A percentile compares a stretch with the other conserved stretches of the same genome.
These are phyloP conservation scores for Rhopilema esculentum DNA, from an alignment of 30 jellyfish, hydroid and myxozoan genomes.

Conservation along the genomic window DNA sequence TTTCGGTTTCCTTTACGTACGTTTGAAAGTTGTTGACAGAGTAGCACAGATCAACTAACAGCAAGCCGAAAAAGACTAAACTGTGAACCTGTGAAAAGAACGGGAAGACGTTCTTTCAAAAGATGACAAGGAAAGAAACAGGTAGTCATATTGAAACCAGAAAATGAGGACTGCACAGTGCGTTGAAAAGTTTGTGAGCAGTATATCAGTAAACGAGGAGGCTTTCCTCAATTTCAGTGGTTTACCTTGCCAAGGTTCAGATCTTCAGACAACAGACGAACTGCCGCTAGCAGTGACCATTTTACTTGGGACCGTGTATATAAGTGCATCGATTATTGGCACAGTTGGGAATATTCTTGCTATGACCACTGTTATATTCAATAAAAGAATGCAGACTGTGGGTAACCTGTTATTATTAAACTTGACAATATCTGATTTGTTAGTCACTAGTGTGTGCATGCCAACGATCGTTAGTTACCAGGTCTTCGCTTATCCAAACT, in stretches of 20 bases:
- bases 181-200: constrained; percentile 42
- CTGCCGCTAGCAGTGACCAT: constrained; percentile 27
- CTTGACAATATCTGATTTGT: constrained; percentile 54
- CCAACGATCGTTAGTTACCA: constrained; percentile 63
- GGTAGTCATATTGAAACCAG: not conserved
- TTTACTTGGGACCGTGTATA: constrained; percentile 53
- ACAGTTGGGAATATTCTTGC: constrained; percentile 66
- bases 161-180: constrained; percentile 41
- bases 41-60: not conserved
- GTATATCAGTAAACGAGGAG: constrained; percentile 59
- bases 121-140: not conserved
- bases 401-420: constrained; percentile 54
- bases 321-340: constrained; percentile 53
- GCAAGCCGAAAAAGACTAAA: not conserved
- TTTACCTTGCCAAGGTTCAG: not conserved
- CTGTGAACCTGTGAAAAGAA: not conserved
- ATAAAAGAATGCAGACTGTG: constrained; percentile 63
- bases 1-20: not conserved
- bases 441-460: constrained; percentile 74
- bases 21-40: not conserved
- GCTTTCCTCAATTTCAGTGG: not conserved
- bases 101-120: not conserved
- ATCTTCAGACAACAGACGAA: constrained; percentile 28
- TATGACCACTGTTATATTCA: constrained; percentile 36
- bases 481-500: constrained; percentile 71